A percentile compares a stretch with the other conserved stretches of the same genome.
These are phyloP conservation scores for Hormiphora californensis DNA, from an alignment of 37 sponge, comb jelly and placozoan species.

Conservation along the genomic window DNA sequence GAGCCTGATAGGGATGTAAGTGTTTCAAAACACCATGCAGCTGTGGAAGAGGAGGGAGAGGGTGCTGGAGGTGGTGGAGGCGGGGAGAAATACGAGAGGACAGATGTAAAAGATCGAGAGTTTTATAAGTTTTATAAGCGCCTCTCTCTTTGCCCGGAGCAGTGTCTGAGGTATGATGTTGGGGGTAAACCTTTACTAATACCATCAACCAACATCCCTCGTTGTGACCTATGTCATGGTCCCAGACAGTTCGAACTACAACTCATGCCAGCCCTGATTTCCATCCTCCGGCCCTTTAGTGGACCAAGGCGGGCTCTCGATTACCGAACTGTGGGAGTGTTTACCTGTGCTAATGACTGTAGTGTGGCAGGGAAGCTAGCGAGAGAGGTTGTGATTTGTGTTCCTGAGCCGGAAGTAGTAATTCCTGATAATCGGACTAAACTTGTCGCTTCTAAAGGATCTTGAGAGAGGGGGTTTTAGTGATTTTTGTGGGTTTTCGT, in stretches of 20 bases:
- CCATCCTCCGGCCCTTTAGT: neutral
- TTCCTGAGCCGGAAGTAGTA: slow-evolving; percentile 26
- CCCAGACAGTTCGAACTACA: slow-evolving; percentile 34
- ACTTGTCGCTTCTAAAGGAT: neutral
- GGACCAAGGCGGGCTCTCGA: neutral
- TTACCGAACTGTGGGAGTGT: neutral
- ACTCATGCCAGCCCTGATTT: slow-evolving; percentile 27
- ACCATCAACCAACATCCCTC: neutral
- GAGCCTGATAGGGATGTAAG: neutral
- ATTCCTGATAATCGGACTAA: neutral
- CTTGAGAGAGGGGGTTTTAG: neutral
- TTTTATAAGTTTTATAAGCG: slow-evolving; percentile 44
- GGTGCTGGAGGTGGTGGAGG: neutral
- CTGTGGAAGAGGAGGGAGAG: neutral
- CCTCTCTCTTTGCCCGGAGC: slow-evolving; percentile 3
- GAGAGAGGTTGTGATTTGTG: slow-evolving; percentile 6
- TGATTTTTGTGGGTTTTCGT: neutral
- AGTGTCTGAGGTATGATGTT: slow-evolving; percentile 20
- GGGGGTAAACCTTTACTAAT: neutral
- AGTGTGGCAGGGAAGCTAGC: neutral
- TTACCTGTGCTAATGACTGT: slow-evolving; percentile 3
- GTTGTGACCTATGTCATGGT: neutral
- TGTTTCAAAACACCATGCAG: neutral
- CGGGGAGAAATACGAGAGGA: neutral
- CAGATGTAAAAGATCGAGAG: slow-evolving; percentile 16